Evolutionary conservation across 1,140 invertebrate genomes (phyloP), one percentile per base, ranked within the genome.

Genomic region (Pinna nobilis): DNA sequence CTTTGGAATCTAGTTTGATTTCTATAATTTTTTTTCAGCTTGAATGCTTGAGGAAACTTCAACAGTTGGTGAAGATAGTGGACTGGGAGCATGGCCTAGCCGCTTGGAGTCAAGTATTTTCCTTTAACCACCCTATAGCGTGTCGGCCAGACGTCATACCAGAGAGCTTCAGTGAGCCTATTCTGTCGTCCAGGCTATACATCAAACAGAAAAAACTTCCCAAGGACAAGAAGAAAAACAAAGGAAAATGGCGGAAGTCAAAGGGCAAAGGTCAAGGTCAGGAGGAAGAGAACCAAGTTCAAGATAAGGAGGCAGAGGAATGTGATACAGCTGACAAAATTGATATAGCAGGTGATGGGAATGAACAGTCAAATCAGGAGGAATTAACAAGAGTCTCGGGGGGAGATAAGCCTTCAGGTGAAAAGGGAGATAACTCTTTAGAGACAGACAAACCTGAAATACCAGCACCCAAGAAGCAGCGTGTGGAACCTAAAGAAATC

Each of bases 61-160:
- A 85, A 78, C 55, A 87, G 39, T 55, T 90, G 57, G 88, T 90
- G 5, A 65, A 79, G 15, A 76, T 84, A 41, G 74, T 90, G 9
- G 81, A 91, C 74, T 91, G 91, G 89, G 76, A 86, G 35, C 86
- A 86, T 55, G 82, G 84, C 35, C 74, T 92, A 1, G 75, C 83
- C 41, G 87, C 87, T 11, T 92, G 92, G 92, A 85, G 86, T 60
- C 51, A 83, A 37, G 73, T 90, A 9, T 87, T 81, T 49, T 57
- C 78, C 20, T 92, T 91, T 78, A 74, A 75, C 15, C 80, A 84
- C 65, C 76, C 78, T 9, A 79, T 88, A n/a, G 37, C 71, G 9
- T 20, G 76, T 28, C 37, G n/a, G 9, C 87, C 86, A 23, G 78
- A 71, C n/a, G 60, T 53, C 23, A 70, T 78, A 15, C 71, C 80